Evolutionary conservation across 2,797 vertebrate species (phyloP).

Genomic region (Hydrocynus forskahlii): DNA sequence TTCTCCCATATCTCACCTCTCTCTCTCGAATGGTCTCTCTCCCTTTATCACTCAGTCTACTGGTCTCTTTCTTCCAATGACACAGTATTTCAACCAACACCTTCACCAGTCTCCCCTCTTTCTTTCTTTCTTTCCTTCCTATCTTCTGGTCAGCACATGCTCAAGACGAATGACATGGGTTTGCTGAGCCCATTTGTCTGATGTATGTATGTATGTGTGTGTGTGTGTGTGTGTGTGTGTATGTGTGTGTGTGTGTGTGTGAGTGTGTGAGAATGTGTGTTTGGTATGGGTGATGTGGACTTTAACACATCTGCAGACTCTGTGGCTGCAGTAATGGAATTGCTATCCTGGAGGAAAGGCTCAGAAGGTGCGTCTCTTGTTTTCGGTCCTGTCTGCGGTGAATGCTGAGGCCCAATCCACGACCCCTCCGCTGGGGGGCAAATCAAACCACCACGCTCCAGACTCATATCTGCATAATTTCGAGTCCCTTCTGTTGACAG

Average conservation of each 20-base stretch:
- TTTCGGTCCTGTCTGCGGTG: not conserved
- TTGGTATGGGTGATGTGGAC: conserved; percentile 20
- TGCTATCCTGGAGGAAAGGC: conserved; percentile 25
- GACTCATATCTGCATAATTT: conserved; percentile 18
- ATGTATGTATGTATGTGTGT: not conserved
- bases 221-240: not conserved
- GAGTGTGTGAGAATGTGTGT: too few relatives aligned
- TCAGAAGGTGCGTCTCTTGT: not conserved
- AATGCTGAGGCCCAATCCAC: not conserved
- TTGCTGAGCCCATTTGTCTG: too few relatives aligned
- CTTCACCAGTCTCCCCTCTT: not conserved
- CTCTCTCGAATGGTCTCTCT: not conserved
- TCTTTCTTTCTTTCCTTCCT: not conserved
- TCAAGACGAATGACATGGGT: too few relatives aligned
- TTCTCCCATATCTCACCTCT: not conserved
- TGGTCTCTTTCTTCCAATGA: conserved; percentile 9
- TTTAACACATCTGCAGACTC: conserved; percentile 39
- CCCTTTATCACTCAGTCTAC: not conserved
- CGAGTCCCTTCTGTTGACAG: conserved; percentile 31
- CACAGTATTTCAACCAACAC: not conserved
- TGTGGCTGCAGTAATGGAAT: conserved; percentile 35
- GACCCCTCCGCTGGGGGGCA: not conserved
- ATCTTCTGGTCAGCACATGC: too few relatives aligned
- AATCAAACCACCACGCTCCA: not conserved
- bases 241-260: conserved; percentile 11